Evolutionary conservation across 2,113 vertebrate genomes (phyloP).

Genomic region (Hemibagrus wyckioides): DNA sequence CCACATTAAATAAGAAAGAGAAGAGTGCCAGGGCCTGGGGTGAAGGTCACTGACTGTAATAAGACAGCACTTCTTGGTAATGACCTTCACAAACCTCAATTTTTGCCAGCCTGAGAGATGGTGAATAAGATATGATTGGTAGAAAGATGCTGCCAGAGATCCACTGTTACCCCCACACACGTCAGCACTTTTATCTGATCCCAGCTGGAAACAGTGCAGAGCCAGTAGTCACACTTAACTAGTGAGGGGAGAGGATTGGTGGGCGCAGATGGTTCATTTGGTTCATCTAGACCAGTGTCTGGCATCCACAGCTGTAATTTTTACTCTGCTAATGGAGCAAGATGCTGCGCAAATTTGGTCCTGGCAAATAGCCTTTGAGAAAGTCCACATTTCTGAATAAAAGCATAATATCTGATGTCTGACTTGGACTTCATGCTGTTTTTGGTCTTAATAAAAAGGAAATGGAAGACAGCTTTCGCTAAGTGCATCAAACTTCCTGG

Average conservation of each 20-base stretch:
- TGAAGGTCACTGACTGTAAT: constrained; percentile 56
- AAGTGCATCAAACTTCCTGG: neutral
- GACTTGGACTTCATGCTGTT: constrained; percentile 12
- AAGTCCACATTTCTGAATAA: neutral
- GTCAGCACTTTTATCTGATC: constrained; percentile 39
- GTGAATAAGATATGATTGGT: constrained; percentile 38
- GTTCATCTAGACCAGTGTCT: constrained; percentile 20
- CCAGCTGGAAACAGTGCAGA: constrained; percentile 27
- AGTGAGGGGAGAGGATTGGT: constrained; percentile 4
- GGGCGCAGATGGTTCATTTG: constrained; percentile 37
- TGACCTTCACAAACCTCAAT: constrained; percentile 58
- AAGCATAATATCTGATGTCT: neutral
- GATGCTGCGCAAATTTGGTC: neutral
- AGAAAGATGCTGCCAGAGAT: neutral
- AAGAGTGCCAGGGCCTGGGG: constrained; percentile 33
- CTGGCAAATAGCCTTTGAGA: constrained; percentile 7
- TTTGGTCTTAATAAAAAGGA: constrained; percentile 21
- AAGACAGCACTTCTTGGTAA: constrained; percentile 55
- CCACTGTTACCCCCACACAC: neutral
- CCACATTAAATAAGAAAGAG: constrained; percentile 48
- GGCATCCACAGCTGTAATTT: constrained; percentile 24
- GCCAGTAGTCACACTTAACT: constrained; percentile 8
- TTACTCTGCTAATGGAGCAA: constrained; percentile 26
- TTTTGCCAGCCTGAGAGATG: constrained; percentile 39
- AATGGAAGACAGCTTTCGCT: neutral